Evolutionary conservation across 2,888 invertebrate genomes (phyloP).

Genomic region (Lagria hirta): DNA sequence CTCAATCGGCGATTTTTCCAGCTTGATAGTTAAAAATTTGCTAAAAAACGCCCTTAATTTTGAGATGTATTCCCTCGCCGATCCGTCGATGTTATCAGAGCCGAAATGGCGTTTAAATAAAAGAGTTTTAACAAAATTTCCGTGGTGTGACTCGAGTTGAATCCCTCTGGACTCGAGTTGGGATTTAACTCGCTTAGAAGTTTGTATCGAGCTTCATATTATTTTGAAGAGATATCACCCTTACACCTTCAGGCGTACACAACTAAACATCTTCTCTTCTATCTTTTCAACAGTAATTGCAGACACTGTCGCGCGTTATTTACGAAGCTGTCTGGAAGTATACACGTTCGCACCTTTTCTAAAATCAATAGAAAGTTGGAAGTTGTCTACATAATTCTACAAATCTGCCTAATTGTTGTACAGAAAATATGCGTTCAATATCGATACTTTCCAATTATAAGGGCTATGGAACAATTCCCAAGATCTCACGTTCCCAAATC

Average conservation of each 20-base stretch:
- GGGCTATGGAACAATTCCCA: slow-evolving; percentile 26
- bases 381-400: too few relatives aligned
- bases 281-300: slow-evolving; percentile 6
- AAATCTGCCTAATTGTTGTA: too few relatives aligned
- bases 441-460: too few relatives aligned
- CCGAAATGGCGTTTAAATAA: slow-evolving; percentile 12
- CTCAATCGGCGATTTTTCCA: too few relatives aligned
- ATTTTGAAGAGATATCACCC: slow-evolving; percentile 15
- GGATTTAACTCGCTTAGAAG: slow-evolving; percentile 22
- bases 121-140: slow-evolving; percentile 20
- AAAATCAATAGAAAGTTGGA: too few relatives aligned
- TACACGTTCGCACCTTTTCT: too few relatives aligned
- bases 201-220: slow-evolving; percentile 24
- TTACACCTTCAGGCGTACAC: slow-evolving; percentile 15
- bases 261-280: slow-evolving; percentile 12
- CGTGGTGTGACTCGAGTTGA: slow-evolving; percentile 9
- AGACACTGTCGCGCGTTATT: too few relatives aligned
- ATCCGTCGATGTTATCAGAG: slow-evolving; percentile 5
- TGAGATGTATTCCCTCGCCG: slow-evolving; percentile 5
- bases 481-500: slow-evolving; percentile 8
- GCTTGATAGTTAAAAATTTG: too few relatives aligned
- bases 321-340: too few relatives aligned
- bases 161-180: slow-evolving; percentile 16
- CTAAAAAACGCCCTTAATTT: slow-evolving; percentile 11
- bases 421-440: too few relatives aligned